phyloP scores from a whole-genome alignment of 2,888 invertebrate genomes.

The Trichogramma dendrolimi region DNA sequence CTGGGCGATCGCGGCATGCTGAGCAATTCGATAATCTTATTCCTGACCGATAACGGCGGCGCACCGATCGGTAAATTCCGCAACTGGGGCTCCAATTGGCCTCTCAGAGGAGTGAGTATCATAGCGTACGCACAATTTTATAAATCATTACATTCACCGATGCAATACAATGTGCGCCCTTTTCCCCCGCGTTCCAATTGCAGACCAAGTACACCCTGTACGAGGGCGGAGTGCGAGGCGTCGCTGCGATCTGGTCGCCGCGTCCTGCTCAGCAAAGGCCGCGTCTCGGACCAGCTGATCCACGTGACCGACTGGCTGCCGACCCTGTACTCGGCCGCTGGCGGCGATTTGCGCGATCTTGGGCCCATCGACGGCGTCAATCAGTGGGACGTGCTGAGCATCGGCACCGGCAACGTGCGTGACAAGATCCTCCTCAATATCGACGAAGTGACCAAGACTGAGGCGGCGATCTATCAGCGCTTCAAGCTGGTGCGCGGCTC shows the following conservation, averaged over 20 bases:
- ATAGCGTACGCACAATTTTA: background rate
- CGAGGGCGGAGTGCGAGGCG: constrained; percentile 67
- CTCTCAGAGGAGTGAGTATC: constrained; percentile 57
- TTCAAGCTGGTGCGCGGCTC: constrained; percentile 45
- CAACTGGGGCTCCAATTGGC: constrained; percentile 63
- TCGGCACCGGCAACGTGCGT: constrained; percentile 46
- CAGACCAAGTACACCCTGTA: constrained; percentile 67
- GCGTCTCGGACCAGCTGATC: constrained; percentile 60
- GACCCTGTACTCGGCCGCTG: constrained; percentile 63
- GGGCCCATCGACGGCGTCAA: constrained; percentile 53
- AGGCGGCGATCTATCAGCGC: constrained; percentile 45
- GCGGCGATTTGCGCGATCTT: constrained; percentile 48
- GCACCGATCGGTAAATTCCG: constrained; percentile 55
- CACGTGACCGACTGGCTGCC: constrained; percentile 71
- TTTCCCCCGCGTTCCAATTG: background rate
- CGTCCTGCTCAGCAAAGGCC: constrained; percentile 55
- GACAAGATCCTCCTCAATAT: constrained; percentile 56
- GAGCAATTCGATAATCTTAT: constrained; percentile 61
- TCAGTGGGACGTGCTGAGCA: constrained; percentile 54
- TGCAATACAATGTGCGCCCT: background rate
- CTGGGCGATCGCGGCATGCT: constrained; percentile 57
- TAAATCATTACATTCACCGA: background rate
- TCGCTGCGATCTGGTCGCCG: constrained; percentile 66
- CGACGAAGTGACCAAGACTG: constrained; percentile 48
- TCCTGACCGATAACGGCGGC: constrained; percentile 64